Base-by-base conservation (phyloP, 2,797 vertebrate genomes). In the Eulemur albifrons region DNA sequence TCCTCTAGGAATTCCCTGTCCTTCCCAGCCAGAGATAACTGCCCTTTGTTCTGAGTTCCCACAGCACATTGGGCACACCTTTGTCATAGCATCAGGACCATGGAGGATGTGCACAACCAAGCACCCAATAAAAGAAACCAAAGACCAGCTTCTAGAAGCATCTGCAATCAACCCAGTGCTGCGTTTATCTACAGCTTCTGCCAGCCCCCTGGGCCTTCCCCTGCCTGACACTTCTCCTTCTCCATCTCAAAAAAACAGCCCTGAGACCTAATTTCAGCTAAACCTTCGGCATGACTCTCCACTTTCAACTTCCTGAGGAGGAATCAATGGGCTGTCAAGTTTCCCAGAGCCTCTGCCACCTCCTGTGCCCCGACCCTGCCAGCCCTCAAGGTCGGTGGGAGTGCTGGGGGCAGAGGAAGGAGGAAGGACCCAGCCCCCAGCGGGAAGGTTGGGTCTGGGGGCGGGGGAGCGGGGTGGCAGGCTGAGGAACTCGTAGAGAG, bases 281-380 rank as follows among this genome's bases (percentile, higher is more conserved):
- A 97, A 96, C 95, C 91, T 97, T 97, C 97, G 97, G 96, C 72
- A 92, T n/a, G 15, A 91, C 82, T 96, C 92, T 97, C 89, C 45
- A 88, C 95, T 96, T 97, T 97, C 97, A 96, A 92, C 96, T 94
- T 98, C 84, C 90, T 4, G 4, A 98, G 98, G 97, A 98, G 95
- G 98, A 97, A 97, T 98, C 98, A 97, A 98, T 97, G 90, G 98
- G 97, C 97, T 96, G 97, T 98, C 98, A 98, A 97, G 98, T 98
- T 98, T 98, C 94, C 94, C 97, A 88, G 97, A 96, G 97, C 94
- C 96, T 93, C 69, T 85, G 91, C 92, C 72, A 82, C 96, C 88
- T 96, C 96, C 93, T 27, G 63, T 35, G 63, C n/a, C 61, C 40
- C 0, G 23, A 40, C 81, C 83, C 85, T 38, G 59, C 75, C 30